These are phyloP conservation scores for Brachypteracias leptosomus DNA, from an alignment of 2,113 vertebrate genomes.

Conservation along the genomic window DNA sequence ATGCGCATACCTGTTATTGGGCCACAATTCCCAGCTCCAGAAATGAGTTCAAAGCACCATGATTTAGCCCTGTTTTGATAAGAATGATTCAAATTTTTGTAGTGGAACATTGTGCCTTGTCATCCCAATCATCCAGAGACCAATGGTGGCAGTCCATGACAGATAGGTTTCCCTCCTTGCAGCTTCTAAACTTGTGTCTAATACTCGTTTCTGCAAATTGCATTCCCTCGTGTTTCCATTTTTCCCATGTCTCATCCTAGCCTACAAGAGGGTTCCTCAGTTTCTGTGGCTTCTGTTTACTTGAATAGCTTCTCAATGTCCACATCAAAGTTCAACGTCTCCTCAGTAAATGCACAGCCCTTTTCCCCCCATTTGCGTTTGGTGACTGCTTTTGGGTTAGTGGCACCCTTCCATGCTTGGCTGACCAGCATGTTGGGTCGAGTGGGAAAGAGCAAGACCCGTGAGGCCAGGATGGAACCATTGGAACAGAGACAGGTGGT, in stretches of 20 bases:
- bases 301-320: not conserved
- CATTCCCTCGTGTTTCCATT: not conserved
- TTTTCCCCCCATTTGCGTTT: rapidly evolving
- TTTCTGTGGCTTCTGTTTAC: not conserved
- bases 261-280: not conserved
- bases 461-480: not conserved
- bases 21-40: not conserved
- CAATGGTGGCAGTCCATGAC: not conserved
- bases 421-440: not conserved
- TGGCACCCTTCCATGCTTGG: not conserved
- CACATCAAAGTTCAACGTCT: not conserved
- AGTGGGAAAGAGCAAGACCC: rapidly evolving
- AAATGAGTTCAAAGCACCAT: not conserved
- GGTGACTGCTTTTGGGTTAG: not conserved
- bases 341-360: not conserved
- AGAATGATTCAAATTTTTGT: not conserved
- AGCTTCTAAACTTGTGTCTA: not conserved
- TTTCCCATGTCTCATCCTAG: not conserved
- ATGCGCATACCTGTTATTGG: not conserved
- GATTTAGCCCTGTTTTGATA: not conserved
- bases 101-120: not conserved
- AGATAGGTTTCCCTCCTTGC: not conserved
- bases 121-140: not conserved
- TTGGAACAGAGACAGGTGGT: not conserved
- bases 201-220: not conserved